Evolutionary conservation across 1,140 invertebrate genomes (phyloP), one percentile per base, ranked within the genome.

Genomic region (Vollenhovia emeryi): DNA sequence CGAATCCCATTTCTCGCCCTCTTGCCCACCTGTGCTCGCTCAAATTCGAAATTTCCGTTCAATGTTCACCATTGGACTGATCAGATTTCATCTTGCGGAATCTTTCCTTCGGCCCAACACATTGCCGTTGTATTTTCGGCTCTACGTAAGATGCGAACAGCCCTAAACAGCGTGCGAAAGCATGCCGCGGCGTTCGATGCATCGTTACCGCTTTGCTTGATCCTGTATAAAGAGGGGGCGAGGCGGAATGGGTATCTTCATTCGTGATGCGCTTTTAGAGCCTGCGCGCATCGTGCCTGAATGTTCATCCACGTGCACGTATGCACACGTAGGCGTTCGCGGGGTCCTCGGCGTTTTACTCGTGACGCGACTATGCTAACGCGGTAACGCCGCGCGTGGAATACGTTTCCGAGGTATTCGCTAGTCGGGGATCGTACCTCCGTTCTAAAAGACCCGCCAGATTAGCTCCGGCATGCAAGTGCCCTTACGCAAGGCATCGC

Each of bases 301-400:
- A 69, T 88, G 78, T 86, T 7, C 78, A 69, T 69, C 75, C 85
- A 89, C 80, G 69, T 80, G 57, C 45, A 90, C 76, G 48, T 59
- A 55, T 48, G 40, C 60, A 85, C 69, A 87, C 89, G 89, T 90
- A 91, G 88, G 83, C 85, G 87, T 88, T 87, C 75, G 75, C 74
- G 50, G 75, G 86, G 86, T 86, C 90, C 76, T 85, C 84, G 82
- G 64, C 60, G 85, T 86, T 90, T 80, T 89, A 73, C 86, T 93
- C 93, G 93, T 93, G 92, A 93, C 93, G 88, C 87, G 90, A 90
- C 91, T 93, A 93, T 93, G 93, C 92, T 93, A 93, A 93, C 91
- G 89, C 90, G 89, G 87, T 91, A 92, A 91, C 91, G 69, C 75
- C 87, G 92, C 90, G 89, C 93, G 91, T 94, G 92, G 93, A 93